Conservation (phyloP, 1,140 invertebrate genomes). For the Drosophila quadrilineata region DNA sequence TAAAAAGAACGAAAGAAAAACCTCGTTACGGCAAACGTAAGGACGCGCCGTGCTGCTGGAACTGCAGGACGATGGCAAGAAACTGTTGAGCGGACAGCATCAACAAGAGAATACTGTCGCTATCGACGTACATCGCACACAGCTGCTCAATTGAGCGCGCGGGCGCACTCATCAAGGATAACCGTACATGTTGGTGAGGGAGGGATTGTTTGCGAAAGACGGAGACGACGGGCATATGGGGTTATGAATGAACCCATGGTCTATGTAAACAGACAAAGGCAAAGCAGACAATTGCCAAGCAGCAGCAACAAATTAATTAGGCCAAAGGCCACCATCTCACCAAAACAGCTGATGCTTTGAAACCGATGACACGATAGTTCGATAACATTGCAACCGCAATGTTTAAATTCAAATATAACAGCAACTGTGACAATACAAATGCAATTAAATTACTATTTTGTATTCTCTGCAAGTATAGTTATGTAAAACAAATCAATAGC, state of each 20-base stretch:
- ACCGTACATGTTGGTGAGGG: not conserved
- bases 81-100: constrained; percentile 61
- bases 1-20: not conserved
- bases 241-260: constrained; percentile 17
- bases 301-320: constrained; percentile 27
- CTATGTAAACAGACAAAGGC: constrained; percentile 18
- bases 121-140: not conserved
- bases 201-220: too few species aligned
- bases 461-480: too few species aligned
- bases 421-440: too few species aligned
- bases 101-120: constrained; percentile 14
- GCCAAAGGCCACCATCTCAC: not conserved
- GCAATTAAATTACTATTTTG: too few species aligned
- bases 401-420: too few species aligned
- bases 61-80: constrained; percentile 56
- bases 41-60: constrained; percentile 42
- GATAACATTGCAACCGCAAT: too few species aligned
- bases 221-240: not conserved
- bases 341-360: too few species aligned
- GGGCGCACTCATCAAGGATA: constrained; percentile 25
- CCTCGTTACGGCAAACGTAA: constrained; percentile 43
- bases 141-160: constrained; percentile 37
- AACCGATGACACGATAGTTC: too few species aligned
- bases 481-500: too few species aligned
- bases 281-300: constrained; percentile 25